These are phyloP conservation scores for Xiphophorus hellerii DNA, from an alignment of 2,113 vertebrate species.

Conservation along the genomic window DNA sequence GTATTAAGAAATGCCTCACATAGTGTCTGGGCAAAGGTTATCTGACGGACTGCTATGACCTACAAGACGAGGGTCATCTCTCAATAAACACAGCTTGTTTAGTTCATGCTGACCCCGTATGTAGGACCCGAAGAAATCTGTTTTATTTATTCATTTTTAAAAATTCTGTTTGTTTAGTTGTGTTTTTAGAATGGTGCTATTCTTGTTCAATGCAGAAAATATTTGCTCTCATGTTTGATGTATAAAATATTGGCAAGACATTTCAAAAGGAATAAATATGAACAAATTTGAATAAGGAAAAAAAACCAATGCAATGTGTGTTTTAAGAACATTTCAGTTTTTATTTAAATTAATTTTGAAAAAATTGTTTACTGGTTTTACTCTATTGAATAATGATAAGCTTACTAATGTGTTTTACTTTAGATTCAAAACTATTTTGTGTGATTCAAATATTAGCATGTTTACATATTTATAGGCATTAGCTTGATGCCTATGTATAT, in stretches of 20 bases:
- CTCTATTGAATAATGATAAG: not conserved
- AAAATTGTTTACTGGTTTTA: not conserved
- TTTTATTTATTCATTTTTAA: not conserved
- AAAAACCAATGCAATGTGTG: too few relatives aligned
- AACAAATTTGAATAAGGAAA: too few relatives aligned
- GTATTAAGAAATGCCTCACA: conserved; percentile 9
- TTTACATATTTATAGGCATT: too few relatives aligned
- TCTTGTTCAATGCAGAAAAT: not conserved
- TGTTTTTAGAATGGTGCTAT: not conserved
- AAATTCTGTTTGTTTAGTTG: not conserved
- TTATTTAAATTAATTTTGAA: too few relatives aligned
- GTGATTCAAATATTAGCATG: too few relatives aligned
- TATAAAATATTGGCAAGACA: too few relatives aligned
- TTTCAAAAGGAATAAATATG: too few relatives aligned
- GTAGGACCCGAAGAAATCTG: not conserved
- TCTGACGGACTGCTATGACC: not conserved
- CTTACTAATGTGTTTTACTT: not conserved
- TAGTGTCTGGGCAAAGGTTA: not conserved
- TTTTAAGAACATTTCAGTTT: too few relatives aligned
- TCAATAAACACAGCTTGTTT: not conserved
- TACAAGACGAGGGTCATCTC: not conserved
- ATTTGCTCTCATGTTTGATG: too few relatives aligned
- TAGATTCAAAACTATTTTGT: too few relatives aligned
- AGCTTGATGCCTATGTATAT: too few relatives aligned
- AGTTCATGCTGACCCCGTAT: not conserved